Evolutionary conservation across 2,113 vertebrate species (phyloP).

Genomic region (Rhadina sibilatrix): DNA sequence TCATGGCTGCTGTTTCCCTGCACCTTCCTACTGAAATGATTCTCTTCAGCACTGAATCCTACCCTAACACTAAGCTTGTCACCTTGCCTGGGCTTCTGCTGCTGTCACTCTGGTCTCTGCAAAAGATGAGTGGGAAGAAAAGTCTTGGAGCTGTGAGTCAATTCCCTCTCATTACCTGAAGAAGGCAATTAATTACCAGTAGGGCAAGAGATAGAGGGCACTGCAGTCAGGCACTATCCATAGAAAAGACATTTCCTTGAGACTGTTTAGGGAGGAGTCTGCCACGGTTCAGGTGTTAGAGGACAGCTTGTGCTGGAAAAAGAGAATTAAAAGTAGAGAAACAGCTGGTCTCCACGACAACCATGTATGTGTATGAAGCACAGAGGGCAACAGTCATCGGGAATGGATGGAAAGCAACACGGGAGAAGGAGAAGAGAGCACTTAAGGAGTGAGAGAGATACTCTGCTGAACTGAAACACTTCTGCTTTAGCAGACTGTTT

Average conservation of each 20-base stretch:
- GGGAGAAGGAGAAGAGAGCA: not conserved
- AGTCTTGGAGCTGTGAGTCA: not conserved
- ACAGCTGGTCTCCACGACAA: not conserved
- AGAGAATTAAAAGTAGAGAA: slow-evolving; percentile 6
- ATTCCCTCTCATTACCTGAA: not conserved
- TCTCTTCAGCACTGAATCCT: not conserved
- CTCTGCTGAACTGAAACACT: not conserved
- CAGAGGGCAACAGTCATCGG: not conserved
- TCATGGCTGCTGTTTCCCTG: not conserved
- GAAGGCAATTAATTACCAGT: not conserved
- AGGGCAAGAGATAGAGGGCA: not conserved
- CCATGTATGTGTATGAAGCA: not conserved
- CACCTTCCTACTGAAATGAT: not conserved
- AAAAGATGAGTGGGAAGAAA: not conserved
- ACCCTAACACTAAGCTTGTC: not conserved
- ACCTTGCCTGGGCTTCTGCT: not conserved
- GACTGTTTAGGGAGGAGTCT: not conserved
- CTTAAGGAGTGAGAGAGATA: not conserved
- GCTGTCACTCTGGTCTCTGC: not conserved
- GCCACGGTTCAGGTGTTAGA: not conserved
- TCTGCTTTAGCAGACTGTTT: not conserved
- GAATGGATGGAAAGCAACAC: not conserved
- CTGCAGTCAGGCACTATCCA: not conserved
- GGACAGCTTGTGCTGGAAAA: not conserved
- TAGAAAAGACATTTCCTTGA: not conserved